These are phyloP conservation scores for Harpalus rubripes DNA, from an alignment of 2,888 invertebrate species.

Conservation along the genomic window DNA sequence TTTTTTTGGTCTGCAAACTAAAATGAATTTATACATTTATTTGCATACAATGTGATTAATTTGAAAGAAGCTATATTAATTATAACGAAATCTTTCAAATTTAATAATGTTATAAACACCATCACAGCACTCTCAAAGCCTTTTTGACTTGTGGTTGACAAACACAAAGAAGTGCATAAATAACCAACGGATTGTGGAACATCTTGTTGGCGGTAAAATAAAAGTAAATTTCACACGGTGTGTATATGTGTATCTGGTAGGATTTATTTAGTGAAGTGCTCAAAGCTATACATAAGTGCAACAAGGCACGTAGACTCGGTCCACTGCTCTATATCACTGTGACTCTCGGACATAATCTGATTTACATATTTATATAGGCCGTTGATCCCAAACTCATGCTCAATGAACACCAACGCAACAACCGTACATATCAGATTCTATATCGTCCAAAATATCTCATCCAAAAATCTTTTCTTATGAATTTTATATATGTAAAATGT, in stretches of 20 bases:
- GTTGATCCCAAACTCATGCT: slow-evolving; percentile 35
- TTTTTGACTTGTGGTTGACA: no score
- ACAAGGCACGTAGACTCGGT: slow-evolving; percentile 10
- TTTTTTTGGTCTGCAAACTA: no score
- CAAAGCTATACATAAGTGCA: slow-evolving; percentile 19
- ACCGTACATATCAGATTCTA: not conserved
- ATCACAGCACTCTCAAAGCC: no score
- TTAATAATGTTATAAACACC: no score
- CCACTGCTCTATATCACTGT: slow-evolving; percentile 48
- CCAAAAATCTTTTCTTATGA: not conserved
- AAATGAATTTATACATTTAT: no score
- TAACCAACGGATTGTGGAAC: no score
- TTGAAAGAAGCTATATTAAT: no score
- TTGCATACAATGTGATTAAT: no score
- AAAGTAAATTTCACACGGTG: not conserved
- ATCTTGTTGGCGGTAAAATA: no score
- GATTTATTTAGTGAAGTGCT: slow-evolving; percentile 15
- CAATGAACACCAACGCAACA: slow-evolving; percentile 20
- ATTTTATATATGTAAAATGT: no score
- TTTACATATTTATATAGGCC: slow-evolving; percentile 56
- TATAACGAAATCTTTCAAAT: no score
- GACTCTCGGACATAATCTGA: slow-evolving; percentile 43
- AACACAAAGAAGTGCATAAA: no score
- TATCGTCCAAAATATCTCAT: not conserved
- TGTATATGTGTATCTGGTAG: slow-evolving; percentile 3